phyloP scores from a whole-genome alignment of 2,888 invertebrate species.

The Eugnorisma glareosa region DNA sequence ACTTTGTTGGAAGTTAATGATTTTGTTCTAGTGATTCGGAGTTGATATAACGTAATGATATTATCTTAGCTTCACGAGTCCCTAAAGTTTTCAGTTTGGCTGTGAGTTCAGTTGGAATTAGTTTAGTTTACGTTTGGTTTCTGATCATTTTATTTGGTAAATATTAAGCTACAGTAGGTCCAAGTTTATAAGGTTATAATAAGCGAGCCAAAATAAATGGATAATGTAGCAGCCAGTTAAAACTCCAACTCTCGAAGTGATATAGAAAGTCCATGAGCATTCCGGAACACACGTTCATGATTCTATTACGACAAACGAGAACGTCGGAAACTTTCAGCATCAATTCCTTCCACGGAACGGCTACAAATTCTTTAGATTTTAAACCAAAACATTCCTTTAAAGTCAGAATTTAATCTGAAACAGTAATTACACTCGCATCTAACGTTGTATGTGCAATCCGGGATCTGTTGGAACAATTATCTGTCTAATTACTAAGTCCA shows the following conservation, averaged over 20 bases:
- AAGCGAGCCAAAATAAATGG: not conserved
- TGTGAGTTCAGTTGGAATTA: constrained; percentile 37
- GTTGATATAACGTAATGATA: constrained; percentile 63
- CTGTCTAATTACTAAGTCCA: constrained; percentile 62
- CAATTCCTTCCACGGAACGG: constrained; percentile 33
- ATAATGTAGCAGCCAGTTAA: constrained; percentile 13
- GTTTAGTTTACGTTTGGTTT: constrained; percentile 45
- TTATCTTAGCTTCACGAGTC: constrained; percentile 50
- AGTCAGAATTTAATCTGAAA: constrained; percentile 62
- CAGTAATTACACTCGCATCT: constrained; percentile 61
- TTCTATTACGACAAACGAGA: constrained; percentile 48
- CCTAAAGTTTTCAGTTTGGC: constrained; percentile 54
- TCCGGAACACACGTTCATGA: constrained; percentile 20
- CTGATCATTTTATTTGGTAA: constrained; percentile 27
- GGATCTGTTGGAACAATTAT: constrained; percentile 63
- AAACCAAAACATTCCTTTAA: constrained; percentile 60
- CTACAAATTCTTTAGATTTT: constrained; percentile 60
- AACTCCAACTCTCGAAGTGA: constrained; percentile 15
- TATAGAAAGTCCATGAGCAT: constrained; percentile 16
- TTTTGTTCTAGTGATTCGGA: constrained; percentile 57
- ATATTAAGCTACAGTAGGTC: not conserved
- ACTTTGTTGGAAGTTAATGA: constrained; percentile 60
- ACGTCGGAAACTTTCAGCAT: constrained; percentile 23
- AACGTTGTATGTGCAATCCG: constrained; percentile 59
- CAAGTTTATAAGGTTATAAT: not conserved